Evolutionary conservation across 1,140 invertebrate genomes (phyloP).

Genomic region (Helicorthomorpha holstii): DNA sequence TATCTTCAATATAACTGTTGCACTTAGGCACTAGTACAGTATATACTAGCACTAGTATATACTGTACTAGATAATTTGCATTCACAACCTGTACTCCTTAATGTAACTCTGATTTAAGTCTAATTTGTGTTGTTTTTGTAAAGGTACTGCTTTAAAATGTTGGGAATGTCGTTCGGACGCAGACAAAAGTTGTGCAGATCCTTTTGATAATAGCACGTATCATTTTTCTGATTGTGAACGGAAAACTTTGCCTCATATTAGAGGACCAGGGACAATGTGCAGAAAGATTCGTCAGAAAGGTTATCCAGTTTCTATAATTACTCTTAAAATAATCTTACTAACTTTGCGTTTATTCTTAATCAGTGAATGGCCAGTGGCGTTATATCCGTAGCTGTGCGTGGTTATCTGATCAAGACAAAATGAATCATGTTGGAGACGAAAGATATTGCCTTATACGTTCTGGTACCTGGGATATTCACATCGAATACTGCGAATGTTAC

Average conservation of each 20-base stretch:
- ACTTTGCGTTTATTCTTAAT: too few relatives aligned
- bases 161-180: conserved; percentile 76
- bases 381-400: conserved; percentile 78
- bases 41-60: too few relatives aligned
- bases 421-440: conserved; percentile 47
- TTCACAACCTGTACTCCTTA: too few relatives aligned
- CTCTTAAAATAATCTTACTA: too few relatives aligned
- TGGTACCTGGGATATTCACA: conserved; percentile 81
- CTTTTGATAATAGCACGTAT: conserved; percentile 76
- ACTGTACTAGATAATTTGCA: too few relatives aligned
- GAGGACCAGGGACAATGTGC: conserved; percentile 64
- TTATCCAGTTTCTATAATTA: conserved; percentile 21
- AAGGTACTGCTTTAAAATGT: conserved; percentile 62
- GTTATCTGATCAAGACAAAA: conserved; percentile 73
- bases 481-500: conserved; percentile 54
- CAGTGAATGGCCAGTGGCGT: conserved; percentile 76
- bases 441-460: conserved; percentile 76
- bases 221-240: conserved; percentile 69
- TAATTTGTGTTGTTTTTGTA: too few relatives aligned
- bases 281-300: conserved; percentile 85
- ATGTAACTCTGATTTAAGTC: too few relatives aligned
- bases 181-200: conserved; percentile 80
- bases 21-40: too few relatives aligned
- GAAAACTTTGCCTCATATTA: conserved; percentile 44
- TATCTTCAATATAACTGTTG: too few relatives aligned